Conservation (phyloP, 1,140 invertebrate genomes). For the Bombyx mandarina region DNA sequence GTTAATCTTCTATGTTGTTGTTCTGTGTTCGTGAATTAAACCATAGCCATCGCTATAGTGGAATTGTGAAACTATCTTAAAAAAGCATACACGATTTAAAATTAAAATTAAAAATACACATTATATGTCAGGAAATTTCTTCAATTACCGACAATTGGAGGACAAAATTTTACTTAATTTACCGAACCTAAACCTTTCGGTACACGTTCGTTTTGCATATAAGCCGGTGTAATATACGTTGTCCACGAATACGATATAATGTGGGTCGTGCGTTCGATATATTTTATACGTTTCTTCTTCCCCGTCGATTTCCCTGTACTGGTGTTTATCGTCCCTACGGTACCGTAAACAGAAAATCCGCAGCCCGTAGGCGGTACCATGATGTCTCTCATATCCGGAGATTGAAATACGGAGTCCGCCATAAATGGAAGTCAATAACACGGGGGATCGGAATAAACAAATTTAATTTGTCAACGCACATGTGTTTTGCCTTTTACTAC, state of each 20-base stretch:
- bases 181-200: not conserved
- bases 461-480: constrained; percentile 5
- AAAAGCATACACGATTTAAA: too few species aligned
- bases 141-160: too few species aligned
- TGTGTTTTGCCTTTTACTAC: not conserved
- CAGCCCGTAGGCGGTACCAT: constrained; percentile 5
- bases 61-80: too few species aligned
- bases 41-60: too few species aligned
- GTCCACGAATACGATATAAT: constrained; percentile 6
- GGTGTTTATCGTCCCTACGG: constrained; percentile 19
- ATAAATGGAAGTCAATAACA: constrained; percentile 10
- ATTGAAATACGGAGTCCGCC: constrained; percentile 11
- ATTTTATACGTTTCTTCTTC: constrained; percentile 13
- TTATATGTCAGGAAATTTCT: too few species aligned
- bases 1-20: too few species aligned
- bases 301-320: constrained; percentile 14
- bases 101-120: too few species aligned
- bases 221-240: constrained; percentile 1
- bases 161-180: too few species aligned
- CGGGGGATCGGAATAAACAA: constrained; percentile 3
- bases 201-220: constrained; percentile 4
- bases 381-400: constrained; percentile 11
- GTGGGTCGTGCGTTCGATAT: constrained; percentile 8
- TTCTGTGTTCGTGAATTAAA: too few species aligned
- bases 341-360: constrained; percentile 14